Evolutionary conservation across 2,797 vertebrate genomes (phyloP), one percentile per base, ranked within the genome.

Genomic region (Buceros bicornis): DNA sequence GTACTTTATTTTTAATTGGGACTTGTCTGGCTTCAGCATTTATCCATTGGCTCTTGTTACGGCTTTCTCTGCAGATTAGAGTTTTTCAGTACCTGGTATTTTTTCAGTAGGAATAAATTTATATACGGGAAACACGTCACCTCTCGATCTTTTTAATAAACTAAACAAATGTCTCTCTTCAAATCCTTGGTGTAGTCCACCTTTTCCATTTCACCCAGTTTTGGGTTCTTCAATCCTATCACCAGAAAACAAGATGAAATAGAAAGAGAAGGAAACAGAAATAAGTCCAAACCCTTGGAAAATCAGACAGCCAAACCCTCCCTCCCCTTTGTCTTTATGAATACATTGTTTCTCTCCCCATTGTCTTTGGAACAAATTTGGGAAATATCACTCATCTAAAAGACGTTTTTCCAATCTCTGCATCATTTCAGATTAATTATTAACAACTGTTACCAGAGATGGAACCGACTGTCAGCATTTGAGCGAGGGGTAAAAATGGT

Each of bases 1-100:
- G 53, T 76, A 47, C 61, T 93, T 90, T 51, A 51, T 88, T 95
- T 93, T 96, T 88, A 94, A 96, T 86, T 95, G 66, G 62, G 66
- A 88, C 54, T 94, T 88, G 76, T 83, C 86, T 90, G 71, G 77
- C 71, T 95, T 92, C 60, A 65, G 91, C 83, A 64, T 84, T 91
- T 89, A 57, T 42, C 56, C 37, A 83, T 17, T 81, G 79, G 31
- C 66, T 96, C 88, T 77, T 40, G 18, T 79, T 53, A 72, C 0
- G 0, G 60, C 28, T 80, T 95, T 70, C 45, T 73, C 71, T 54
- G 42, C 21, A 89, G 72, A 78, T 57, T 76, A 60, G 71, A 78
- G 61, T 20, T 85, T 83, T 91, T 91, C 83, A 85, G 64, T 87
- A 79, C 67, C 70, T 80, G 82, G 13, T 82, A 67, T 93, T 89